Percentiles rank a stretch among this genome's conserved stretches.
phyloP scores from a whole-genome alignment of 1,140 invertebrate species.

The Drosophila takahashii region DNA sequence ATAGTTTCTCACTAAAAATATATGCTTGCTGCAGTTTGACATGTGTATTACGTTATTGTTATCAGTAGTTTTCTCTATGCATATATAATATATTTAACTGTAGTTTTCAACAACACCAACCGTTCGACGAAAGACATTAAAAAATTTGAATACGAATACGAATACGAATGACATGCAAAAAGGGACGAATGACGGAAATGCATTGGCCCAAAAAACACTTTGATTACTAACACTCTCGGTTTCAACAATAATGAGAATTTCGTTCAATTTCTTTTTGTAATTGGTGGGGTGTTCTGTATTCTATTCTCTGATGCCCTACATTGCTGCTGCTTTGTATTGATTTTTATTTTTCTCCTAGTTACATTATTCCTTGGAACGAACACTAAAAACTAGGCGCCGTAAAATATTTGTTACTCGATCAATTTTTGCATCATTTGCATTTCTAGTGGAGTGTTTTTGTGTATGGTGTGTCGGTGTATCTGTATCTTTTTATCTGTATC shows the following conservation, averaged over 20 bases:
- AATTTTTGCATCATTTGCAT: constrained; percentile 38
- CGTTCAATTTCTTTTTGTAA: constrained; percentile 48
- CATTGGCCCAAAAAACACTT: constrained; percentile 61
- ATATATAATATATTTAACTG: constrained; percentile 61
- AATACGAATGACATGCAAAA: constrained; percentile 70
- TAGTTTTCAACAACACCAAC: constrained; percentile 69
- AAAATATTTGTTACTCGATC: constrained; percentile 59
- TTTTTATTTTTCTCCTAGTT: constrained; percentile 20
- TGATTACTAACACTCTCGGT: constrained; percentile 34
- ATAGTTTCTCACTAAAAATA: constrained; percentile 71
- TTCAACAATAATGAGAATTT: constrained; percentile 72
- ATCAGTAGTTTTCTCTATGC: constrained; percentile 45
- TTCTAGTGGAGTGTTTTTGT: constrained; percentile 44
- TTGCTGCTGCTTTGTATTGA: constrained; percentile 29
- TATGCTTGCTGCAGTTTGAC: constrained; percentile 47
- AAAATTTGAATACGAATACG: constrained; percentile 47
- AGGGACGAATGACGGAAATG: constrained; percentile 56
- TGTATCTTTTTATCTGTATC: constrained; percentile 34
- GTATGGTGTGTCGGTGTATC: constrained; percentile 32
- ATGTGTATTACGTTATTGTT: constrained; percentile 34
- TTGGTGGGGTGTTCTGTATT: constrained; percentile 77
- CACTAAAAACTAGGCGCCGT: constrained; percentile 75
- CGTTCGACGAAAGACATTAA: constrained; percentile 56
- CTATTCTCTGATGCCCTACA: constrained; percentile 48
- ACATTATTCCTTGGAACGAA: constrained; percentile 62